Percentiles rank a stretch among this genome's conserved stretches.
Conservation (phyloP, 1,140 invertebrate genomes). For the Lepidurus arcticus region DNA sequence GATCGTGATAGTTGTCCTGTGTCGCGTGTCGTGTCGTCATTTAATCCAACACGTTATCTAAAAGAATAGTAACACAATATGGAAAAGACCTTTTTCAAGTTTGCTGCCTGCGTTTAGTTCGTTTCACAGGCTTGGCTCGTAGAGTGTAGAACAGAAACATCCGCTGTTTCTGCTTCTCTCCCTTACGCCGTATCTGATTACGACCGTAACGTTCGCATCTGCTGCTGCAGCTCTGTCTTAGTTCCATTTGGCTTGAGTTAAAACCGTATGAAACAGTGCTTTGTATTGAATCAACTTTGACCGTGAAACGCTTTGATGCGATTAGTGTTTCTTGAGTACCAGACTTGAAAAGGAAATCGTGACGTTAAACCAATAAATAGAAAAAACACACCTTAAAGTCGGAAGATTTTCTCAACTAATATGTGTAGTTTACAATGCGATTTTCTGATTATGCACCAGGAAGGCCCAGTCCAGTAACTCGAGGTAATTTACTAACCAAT, state of each 20-base stretch:
- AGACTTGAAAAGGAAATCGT: neutral
- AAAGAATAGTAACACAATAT: neutral
- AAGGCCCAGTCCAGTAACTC: neutral
- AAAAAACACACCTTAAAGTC: neutral
- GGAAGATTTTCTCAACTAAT: neutral
- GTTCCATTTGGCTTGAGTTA: neutral
- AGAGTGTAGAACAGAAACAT: neutral
- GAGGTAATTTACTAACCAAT: neutral
- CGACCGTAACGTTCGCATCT: neutral
- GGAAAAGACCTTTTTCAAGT: neutral
- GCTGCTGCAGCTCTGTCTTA: neutral
- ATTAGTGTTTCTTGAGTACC: too few species aligned
- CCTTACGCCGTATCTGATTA: neutral
- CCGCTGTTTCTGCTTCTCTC: conserved; percentile 8
- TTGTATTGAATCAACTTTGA: too few species aligned
- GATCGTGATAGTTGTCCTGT: neutral
- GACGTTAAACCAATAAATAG: neutral
- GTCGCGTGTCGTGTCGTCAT: conserved; percentile 20
- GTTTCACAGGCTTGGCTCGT: neutral
- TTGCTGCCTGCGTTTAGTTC: neutral
- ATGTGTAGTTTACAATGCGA: conserved; percentile 10
- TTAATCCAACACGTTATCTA: neutral
- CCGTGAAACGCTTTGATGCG: too few species aligned
- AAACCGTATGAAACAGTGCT: neutral
- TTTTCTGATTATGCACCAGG: neutral